Conservation (phyloP, 2,113 vertebrate genomes). For the Scytalopus superciliaris region DNA sequence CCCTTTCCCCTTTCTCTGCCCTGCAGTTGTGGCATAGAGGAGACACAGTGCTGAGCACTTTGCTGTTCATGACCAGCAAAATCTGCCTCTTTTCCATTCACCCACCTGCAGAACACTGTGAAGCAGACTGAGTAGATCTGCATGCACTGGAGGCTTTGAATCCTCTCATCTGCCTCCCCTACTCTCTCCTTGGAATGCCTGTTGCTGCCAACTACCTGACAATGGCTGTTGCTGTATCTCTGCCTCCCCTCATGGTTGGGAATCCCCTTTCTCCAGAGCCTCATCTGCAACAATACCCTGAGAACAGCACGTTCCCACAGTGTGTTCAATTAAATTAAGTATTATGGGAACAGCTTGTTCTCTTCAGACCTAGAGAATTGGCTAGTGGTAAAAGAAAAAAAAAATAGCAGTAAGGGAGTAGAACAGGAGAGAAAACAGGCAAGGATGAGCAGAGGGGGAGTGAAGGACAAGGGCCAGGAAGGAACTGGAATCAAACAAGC, state of each 20-base stretch:
- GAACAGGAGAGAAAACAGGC: constrained; percentile 36
- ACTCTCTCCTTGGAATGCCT: not conserved
- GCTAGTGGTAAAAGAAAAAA: constrained; percentile 10
- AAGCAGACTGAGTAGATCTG: not conserved
- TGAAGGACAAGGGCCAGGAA: constrained; percentile 13
- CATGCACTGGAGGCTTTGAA: not conserved
- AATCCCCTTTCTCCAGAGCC: constrained; percentile 47
- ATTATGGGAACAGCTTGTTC: constrained; percentile 57
- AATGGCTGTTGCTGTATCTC: not conserved
- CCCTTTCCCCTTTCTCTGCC: not conserved
- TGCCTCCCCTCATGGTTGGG: constrained; percentile 9
- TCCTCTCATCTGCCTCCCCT: not conserved
- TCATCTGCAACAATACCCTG: constrained; percentile 29
- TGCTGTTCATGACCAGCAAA: not conserved
- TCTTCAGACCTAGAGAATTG: constrained; percentile 6
- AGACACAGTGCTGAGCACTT: not conserved
- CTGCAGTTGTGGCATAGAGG: not conserved
- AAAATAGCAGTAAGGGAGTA: constrained; percentile 31
- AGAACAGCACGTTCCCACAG: constrained; percentile 57
- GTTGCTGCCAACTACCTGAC: not conserved
- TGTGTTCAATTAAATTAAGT: constrained; percentile 53
- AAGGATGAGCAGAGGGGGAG: constrained; percentile 14
- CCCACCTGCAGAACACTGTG: not conserved
- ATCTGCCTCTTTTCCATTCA: not conserved
- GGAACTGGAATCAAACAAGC: constrained; percentile 1